phyloP scores from a whole-genome alignment of 2,888 invertebrate species.

The Lapara coniferarum region DNA sequence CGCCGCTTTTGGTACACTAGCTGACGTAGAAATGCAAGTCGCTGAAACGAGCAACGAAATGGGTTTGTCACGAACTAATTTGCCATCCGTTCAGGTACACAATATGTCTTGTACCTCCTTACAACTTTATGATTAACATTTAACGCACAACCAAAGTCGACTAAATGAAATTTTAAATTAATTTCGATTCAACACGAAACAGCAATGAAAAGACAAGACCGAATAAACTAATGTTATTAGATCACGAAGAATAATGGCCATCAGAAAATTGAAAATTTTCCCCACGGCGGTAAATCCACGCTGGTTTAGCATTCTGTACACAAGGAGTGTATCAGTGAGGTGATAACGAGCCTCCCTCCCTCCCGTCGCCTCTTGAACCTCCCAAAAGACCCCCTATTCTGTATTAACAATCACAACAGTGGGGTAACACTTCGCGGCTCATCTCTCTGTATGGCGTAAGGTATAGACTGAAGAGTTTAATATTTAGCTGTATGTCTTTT shows the following conservation, averaged over 20 bases:
- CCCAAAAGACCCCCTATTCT: not conserved
- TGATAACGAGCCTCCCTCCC: constrained; percentile 18
- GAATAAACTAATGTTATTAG: constrained; percentile 14
- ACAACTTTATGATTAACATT: no score
- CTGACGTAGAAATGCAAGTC: no score
- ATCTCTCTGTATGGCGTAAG: constrained; percentile 5
- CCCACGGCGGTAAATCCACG: constrained; percentile 18
- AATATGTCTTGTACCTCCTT: no score
- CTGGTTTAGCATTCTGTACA: constrained; percentile 22
- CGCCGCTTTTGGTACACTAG: no score
- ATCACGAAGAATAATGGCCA: constrained; percentile 15
- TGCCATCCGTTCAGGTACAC: no score
- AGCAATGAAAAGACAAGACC: constrained; percentile 7
- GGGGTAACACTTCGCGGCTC: constrained; percentile 24
- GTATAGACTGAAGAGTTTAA: not conserved
- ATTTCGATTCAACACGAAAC: constrained; percentile 16
- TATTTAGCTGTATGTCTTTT: not conserved
- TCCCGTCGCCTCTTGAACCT: not conserved
- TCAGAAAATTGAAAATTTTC: constrained; percentile 24
- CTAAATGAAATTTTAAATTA: not conserved
- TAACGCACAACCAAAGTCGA: not conserved
- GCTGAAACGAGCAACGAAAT: no score
- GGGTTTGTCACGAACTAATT: no score
- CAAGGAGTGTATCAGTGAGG: constrained; percentile 22
- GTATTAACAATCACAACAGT: constrained; percentile 24